phyloP scores from a whole-genome alignment of 2,888 invertebrate genomes.

The Galerucella calmariensis region DNA sequence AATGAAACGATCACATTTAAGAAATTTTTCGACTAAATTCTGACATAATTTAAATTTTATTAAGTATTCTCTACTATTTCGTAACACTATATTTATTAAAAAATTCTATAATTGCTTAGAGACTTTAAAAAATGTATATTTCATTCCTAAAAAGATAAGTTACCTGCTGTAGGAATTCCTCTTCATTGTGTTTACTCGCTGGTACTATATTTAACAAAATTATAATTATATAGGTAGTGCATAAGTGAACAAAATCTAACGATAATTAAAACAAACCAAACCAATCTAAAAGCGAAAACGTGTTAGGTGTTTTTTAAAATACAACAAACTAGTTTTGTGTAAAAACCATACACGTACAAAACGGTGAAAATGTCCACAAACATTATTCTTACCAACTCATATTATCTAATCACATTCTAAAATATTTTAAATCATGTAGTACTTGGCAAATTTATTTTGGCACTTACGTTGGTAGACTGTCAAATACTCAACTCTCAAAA shows the following conservation, averaged over 20 bases:
- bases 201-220: conserved; percentile 2
- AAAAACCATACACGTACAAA: background rate
- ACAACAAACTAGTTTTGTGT: conserved; percentile 15
- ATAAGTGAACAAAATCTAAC: conserved; percentile 25
- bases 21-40: no score
- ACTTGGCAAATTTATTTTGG: no score
- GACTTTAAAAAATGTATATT: background rate
- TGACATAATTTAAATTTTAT: no score
- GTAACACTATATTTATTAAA: no score
- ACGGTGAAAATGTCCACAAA: no score
- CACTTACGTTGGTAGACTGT: no score
- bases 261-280: conserved; percentile 23
- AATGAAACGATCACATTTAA: no score
- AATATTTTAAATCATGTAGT: no score
- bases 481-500: no score
- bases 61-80: no score
- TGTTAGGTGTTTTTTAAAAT: conserved; percentile 15
- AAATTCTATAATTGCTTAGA: background rate
- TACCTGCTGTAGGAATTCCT: conserved; percentile 9
- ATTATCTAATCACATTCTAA: no score
- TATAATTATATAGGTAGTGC: conserved; percentile 22
- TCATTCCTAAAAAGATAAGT: background rate
- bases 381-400: no score
- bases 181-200: conserved; percentile 13
- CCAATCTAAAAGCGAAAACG: conserved; percentile 27